Evolutionary conservation across 2,797 vertebrate genomes (phyloP), one percentile per base, ranked within the genome.

Genomic region (Tenualosa thibaudeaui): DNA sequence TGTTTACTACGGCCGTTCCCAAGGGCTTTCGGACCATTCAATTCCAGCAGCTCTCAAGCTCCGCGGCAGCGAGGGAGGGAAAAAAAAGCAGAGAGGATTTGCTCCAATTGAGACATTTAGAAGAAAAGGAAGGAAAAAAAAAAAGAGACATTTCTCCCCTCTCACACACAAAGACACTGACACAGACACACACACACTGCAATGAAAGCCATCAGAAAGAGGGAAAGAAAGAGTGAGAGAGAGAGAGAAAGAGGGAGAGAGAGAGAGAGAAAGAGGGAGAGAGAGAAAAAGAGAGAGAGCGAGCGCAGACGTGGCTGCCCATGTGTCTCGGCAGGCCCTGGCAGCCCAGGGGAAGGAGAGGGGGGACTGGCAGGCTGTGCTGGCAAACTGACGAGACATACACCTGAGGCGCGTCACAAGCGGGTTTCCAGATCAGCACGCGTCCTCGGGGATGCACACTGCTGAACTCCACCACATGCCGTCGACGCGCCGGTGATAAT

Each of bases 1-100:
- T 89, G 91, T 92, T 93, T 91, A 91, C 90, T 91, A 89, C n/a
- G 86, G 86, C 89, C 84, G 86, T 88, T 92, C 90, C 92, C 90
- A 53, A 68, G 86, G 89, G 91, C 90, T 88, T 89, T 81, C 81
- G 86, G 71, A 86, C 68, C 92, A 88, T 91, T 91, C 89, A 89
- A 90, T 84, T 87, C 82, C 84, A 81, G 85, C 86, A 83, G 85
- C 84, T 89, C 85, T 88, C 85, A 87, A 81, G 87, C 86, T 78
- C 82, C 82, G 81, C 88, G 87, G 90, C 49, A 81, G 86, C 88
- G 82, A 86, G 85, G 81, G 85, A 86, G 88, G 86, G 87, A 5
- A 8, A 19, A 15, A 22, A 22, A 8, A 17, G 71, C 87, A 88
- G 88, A 87, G 71, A 78, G 37, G 88, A 84, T 89, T 86, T 89